phyloP scores from a whole-genome alignment of 2,888 invertebrate species.

The Drosophila putrida region DNA sequence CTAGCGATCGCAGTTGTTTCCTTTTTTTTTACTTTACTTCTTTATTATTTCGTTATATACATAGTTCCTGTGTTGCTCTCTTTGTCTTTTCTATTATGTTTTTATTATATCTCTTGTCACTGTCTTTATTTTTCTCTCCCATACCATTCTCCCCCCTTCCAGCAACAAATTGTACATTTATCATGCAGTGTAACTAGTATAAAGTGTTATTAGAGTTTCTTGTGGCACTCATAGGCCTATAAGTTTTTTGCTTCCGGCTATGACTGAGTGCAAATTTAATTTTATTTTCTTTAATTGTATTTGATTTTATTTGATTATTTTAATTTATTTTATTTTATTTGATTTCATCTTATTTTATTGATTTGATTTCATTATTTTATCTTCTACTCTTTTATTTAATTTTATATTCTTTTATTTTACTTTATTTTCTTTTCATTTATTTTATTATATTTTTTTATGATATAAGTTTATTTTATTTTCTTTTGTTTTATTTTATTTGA shows the following conservation, averaged over 20 bases:
- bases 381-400: constrained; percentile 38
- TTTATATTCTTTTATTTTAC: constrained; percentile 62
- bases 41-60: background rate
- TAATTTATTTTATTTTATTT: constrained; percentile 2
- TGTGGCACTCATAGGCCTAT: background rate
- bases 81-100: background rate
- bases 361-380: constrained; percentile 62
- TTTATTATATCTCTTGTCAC: background rate
- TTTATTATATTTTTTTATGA: too few species aligned
- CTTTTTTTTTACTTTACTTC: too few species aligned
- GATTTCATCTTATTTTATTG: constrained; percentile 38
- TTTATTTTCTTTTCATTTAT: constrained; percentile 3
- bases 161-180: background rate
- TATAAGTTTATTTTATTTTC: too few species aligned
- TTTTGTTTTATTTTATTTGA: constrained; percentile 62
- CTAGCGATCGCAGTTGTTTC: background rate
- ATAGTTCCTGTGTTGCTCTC: background rate
- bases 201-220: constrained; percentile 10
- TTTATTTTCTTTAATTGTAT: background rate
- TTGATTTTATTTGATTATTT: constrained; percentile 61
- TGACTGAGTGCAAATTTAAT: constrained; percentile 62
- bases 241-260: background rate
- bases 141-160: background rate
- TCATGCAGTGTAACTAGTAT: constrained; percentile 2
- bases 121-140: background rate